Conservation (phyloP, 2,888 invertebrate species). For the Drosophila ezoana region DNA sequence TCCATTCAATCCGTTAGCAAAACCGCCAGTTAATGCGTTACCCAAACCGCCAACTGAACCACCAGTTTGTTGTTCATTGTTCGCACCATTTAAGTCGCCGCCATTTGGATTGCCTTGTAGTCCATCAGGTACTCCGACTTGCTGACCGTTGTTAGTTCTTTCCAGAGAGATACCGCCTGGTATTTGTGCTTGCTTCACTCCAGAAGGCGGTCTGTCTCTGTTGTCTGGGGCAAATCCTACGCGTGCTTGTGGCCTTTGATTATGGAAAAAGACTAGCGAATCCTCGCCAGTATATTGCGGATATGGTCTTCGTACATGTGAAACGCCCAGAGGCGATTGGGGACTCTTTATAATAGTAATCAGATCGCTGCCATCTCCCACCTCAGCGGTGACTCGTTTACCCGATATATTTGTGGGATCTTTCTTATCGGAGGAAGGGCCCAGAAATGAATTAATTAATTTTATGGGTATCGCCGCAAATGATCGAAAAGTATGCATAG, state of each 20-base stretch:
- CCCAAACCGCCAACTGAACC: not conserved
- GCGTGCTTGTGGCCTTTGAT: not conserved
- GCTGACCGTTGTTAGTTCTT: not conserved
- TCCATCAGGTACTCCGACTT: too few species aligned
- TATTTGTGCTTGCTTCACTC: too few species aligned
- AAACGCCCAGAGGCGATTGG: conserved; percentile 3
- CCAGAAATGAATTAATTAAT: conserved; percentile 3
- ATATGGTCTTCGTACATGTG: not conserved
- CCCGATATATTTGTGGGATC: not conserved
- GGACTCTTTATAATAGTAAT: conserved; percentile 42
- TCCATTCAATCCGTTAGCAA: not conserved
- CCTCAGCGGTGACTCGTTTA: conserved; percentile 13
- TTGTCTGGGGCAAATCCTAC: not conserved
- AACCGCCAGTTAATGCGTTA: not conserved
- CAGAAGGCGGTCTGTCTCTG: not conserved
- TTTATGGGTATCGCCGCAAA: conserved; percentile 1
- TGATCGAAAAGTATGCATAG: conserved; percentile 10
- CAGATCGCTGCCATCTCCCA: conserved; percentile 36
- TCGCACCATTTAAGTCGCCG: not conserved
- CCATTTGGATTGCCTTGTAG: not conserved
- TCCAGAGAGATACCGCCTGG: too few species aligned
- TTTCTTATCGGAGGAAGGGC: not conserved
- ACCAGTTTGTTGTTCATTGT: not conserved
- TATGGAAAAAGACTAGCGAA: not conserved
- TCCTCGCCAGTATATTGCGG: not conserved